A percentile compares a stretch with the other conserved stretches of the same genome.
phyloP scores from a whole-genome alignment of 53 echinoderm and acorn worm genomes.

The Holothuria scabra region DNA sequence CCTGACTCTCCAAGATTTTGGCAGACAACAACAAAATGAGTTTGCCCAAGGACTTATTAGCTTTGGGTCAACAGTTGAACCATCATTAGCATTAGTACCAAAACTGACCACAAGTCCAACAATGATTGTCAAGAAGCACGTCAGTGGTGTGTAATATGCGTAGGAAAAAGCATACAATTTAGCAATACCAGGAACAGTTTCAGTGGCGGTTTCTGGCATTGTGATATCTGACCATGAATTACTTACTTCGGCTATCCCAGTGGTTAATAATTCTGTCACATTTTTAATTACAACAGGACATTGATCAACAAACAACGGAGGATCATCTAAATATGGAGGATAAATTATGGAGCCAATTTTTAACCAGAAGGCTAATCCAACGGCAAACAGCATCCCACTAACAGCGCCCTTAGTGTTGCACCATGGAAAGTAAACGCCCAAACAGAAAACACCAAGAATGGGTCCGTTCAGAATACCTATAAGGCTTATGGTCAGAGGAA shows the following conservation, averaged over 20 bases:
- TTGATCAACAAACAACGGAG: conserved; percentile 19
- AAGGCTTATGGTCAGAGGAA: conserved; percentile 12
- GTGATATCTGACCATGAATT: too few relatives aligned
- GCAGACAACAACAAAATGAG: conserved; percentile 36
- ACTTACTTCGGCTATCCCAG: not conserved
- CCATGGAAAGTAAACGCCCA: conserved; percentile 24
- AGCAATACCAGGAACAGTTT: not conserved
- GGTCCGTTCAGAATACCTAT: conserved; percentile 39
- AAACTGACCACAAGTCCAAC: conserved; percentile 12
- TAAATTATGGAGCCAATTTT: conserved; percentile 36
- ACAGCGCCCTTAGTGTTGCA: conserved; percentile 28
- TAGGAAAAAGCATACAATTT: not conserved
- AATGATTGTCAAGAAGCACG: conserved; percentile 7
- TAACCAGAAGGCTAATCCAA: not conserved
- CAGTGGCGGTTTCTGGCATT: too few relatives aligned
- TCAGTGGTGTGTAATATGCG: conserved; percentile 16
- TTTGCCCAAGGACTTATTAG: conserved; percentile 34
- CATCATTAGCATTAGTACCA: not conserved
- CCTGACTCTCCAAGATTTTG: not conserved
- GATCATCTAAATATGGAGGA: conserved; percentile 32
- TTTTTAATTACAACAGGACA: not conserved
- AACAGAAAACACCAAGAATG: conserved; percentile 18
- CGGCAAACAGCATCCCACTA: not conserved
- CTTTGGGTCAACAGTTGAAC: not conserved
- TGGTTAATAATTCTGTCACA: not conserved